These are phyloP conservation scores for Tachysurus fulvidraco DNA, from an alignment of 2,113 vertebrate species.

Conservation along the genomic window DNA sequence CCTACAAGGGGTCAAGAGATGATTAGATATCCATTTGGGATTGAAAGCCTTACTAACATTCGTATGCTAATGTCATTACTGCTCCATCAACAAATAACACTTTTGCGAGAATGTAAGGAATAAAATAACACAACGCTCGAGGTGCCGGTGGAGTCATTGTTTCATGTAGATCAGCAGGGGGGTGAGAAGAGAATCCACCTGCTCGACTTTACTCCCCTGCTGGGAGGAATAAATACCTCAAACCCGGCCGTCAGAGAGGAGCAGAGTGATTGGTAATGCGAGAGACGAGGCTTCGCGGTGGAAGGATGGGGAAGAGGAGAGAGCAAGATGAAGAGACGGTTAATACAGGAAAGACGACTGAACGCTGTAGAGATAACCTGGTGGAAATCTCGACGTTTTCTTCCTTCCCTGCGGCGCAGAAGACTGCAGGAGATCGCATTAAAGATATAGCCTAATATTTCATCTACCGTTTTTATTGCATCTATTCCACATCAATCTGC, in stretches of 20 bases:
- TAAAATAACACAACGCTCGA: not conserved
- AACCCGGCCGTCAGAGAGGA: constrained; percentile 3
- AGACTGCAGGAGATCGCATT: constrained; percentile 64
- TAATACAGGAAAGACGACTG: constrained; percentile 29
- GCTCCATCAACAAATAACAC: not conserved
- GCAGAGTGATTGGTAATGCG: not conserved
- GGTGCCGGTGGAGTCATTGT: constrained; percentile 20
- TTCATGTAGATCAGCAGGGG: constrained; percentile 23
- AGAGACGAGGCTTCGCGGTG: not conserved
- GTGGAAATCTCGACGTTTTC: not conserved
- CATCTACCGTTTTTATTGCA: constrained; percentile 77
- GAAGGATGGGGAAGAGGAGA: not conserved
- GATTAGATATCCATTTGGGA: not conserved
- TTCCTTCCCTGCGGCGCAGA: constrained; percentile 46
- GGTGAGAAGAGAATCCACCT: constrained; percentile 44
- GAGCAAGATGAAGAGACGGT: constrained; percentile 24
- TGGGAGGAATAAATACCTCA: constrained; percentile 61
- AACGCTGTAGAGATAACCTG: not conserved
- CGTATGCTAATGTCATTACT: not conserved
- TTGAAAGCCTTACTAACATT: not conserved
- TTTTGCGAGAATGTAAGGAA: not conserved
- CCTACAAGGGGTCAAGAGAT: not conserved
- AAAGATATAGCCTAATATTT: constrained; percentile 75
- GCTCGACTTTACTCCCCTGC: constrained; percentile 58
- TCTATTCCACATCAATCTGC: constrained; percentile 74